Percentiles rank a stretch among this genome's conserved stretches.
Conservation (phyloP, 2,888 invertebrate genomes). For the Bimastos eiseni region DNA sequence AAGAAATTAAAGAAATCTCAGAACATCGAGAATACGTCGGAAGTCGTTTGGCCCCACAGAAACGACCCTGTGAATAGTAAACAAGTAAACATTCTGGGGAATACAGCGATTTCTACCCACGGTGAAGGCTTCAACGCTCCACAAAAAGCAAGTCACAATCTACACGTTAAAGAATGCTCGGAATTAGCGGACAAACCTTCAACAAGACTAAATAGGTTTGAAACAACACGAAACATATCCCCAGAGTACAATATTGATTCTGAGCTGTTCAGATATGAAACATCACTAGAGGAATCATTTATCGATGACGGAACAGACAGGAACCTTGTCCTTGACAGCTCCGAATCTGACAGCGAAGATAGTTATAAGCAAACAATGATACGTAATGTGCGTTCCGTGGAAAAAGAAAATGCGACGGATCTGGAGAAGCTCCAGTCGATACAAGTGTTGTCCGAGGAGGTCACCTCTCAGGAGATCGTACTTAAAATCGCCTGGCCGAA, state of each 20-base stretch:
- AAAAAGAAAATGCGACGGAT: not conserved
- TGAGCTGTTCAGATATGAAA: not conserved
- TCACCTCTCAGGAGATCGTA: conserved; percentile 30
- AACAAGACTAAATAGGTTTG: not conserved
- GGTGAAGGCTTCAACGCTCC: not conserved
- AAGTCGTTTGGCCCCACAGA: not conserved
- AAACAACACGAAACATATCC: not conserved
- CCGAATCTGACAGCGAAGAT: not conserved
- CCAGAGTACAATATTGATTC: not conserved
- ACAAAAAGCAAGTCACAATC: not conserved
- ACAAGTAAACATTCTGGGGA: not conserved
- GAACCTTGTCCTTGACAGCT: not conserved
- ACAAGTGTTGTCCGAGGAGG: conserved; percentile 27
- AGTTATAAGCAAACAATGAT: not conserved
- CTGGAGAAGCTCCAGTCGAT: not conserved
- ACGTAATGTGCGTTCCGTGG: not conserved
- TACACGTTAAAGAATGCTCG: not conserved
- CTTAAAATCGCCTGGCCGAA: conserved; percentile 31
- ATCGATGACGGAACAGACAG: not conserved
- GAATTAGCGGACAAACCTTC: not conserved
- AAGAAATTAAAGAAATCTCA: conserved; percentile 7
- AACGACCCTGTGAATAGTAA: not conserved
- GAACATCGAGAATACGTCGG: not conserved
- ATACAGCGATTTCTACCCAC: not conserved
- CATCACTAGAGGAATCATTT: not conserved